These are phyloP conservation scores for Cotesia congregata DNA, from an alignment of 2,888 invertebrate genomes.

Conservation along the genomic window DNA sequence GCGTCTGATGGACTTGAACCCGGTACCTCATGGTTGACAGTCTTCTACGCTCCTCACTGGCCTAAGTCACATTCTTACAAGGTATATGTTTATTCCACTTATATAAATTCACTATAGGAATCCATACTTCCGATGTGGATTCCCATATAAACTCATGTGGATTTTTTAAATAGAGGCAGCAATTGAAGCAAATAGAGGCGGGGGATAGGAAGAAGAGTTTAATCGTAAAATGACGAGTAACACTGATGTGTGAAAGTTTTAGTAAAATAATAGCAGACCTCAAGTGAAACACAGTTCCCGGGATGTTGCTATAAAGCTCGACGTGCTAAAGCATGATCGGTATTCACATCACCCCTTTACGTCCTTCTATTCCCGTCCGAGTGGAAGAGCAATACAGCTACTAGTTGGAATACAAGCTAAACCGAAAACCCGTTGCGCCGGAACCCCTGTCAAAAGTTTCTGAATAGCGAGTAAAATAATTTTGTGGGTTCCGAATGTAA, in stretches of 20 bases:
- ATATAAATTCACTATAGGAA: too few species aligned
- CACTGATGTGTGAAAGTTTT: neutral
- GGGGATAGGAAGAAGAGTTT: too few species aligned
- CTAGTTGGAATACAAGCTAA: neutral
- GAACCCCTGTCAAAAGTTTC: constrained; percentile 54
- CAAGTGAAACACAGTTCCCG: constrained; percentile 39
- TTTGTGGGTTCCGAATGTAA: constrained; percentile 54
- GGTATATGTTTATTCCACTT: too few species aligned
- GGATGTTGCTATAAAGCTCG: constrained; percentile 30
- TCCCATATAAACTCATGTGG: too few species aligned
- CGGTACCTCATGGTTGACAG: too few species aligned
- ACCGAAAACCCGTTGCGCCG: constrained; percentile 14
- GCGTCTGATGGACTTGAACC: too few species aligned
- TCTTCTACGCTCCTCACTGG: too few species aligned
- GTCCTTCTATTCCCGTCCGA: constrained; percentile 5
- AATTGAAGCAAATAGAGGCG: too few species aligned
- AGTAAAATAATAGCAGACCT: neutral
- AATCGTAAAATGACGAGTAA: neutral
- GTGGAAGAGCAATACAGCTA: constrained; percentile 1
- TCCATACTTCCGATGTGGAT: too few species aligned
- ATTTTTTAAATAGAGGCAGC: too few species aligned
- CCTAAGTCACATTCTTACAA: too few species aligned
- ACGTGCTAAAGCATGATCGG: constrained; percentile 36
- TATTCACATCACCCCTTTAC: constrained; percentile 39
- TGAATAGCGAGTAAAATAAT: constrained; percentile 56